Base-by-base conservation (phyloP, 2,797 vertebrate species). In the Fistularia commersonii region DNA sequence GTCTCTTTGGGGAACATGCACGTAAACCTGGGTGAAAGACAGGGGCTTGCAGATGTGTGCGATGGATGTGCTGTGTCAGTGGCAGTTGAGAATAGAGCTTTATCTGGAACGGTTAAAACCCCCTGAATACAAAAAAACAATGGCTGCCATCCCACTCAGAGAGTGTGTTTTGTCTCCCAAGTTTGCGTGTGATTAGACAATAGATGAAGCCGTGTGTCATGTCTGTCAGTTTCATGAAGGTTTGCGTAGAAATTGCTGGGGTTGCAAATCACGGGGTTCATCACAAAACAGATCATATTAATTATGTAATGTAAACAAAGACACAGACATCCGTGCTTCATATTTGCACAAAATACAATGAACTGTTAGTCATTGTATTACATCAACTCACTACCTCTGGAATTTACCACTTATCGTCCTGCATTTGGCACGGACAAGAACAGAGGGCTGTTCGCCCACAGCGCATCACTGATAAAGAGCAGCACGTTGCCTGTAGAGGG, bases 61-160 rank as follows among this genome's bases (percentile, higher is more conserved):
- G 51, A n/a, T 48, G 66, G 73, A 84, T 85, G 62, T 90, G 90
- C 90, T 90, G 89, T 38, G 84, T 90, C 88, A 89, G 88, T 66
- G 51, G 53, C 72, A 71, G 62, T 37, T 69, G 66, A 88, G 70
- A 87, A 89, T 81, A 68, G 74, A 78, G 86, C 75, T 82, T 70
- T 42, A 76, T 90, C 91, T 90, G 85, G 90, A 92, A 90, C 63
- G 9, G 76, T 73, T 74, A 68, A 81, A 81, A 69, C 64, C 62
- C 50, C 41, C 51, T 32, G 69, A 82, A 67, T 48, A 51, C 77
- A 45, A 69, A 45, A 45, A 66, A 68, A 87, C 87, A 88, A 85
- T 75, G 44, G 55, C 51, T 60, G 54, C 48, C 7, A 38, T 61
- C 57, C 51, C 65, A 69, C 80, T 81, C 77, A 76, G 46, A 63